Conservation (phyloP, 1,140 invertebrate genomes). For the Drosophila cardini region DNA sequence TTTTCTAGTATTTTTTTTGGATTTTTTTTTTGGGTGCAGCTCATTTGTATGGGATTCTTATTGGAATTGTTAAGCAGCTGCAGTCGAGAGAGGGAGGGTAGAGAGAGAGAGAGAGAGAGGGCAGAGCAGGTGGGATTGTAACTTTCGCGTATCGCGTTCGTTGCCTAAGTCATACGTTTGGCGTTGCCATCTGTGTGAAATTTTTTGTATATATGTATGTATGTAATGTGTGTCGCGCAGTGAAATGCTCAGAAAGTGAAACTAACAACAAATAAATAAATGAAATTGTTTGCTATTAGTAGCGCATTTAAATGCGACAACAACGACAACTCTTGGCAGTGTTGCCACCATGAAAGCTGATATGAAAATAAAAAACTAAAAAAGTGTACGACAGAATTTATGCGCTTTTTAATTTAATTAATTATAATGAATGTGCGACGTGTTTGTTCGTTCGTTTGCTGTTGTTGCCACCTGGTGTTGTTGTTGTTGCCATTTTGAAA, state of each 20-base stretch:
- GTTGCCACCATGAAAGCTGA: conserved; percentile 51
- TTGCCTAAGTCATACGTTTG: conserved; percentile 53
- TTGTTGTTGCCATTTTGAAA: conserved; percentile 46
- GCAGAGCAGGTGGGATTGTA: conserved; percentile 14
- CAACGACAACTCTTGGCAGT: not conserved
- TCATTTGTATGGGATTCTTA: conserved; percentile 45
- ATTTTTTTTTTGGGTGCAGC: conserved; percentile 35
- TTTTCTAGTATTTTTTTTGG: not conserved
- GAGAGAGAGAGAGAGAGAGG: not conserved
- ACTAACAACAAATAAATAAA: conserved; percentile 80
- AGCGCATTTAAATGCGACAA: conserved; percentile 73
- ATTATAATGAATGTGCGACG: conserved; percentile 68
- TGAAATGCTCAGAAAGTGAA: conserved; percentile 80
- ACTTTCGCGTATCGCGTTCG: conserved; percentile 77
- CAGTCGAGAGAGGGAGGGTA: conserved; percentile 3
- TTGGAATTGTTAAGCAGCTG: conserved; percentile 29
- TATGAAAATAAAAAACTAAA: conserved; percentile 19
- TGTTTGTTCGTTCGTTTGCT: conserved; percentile 12
- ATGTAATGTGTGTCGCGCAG: conserved; percentile 75
- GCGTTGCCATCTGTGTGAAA: conserved; percentile 60
- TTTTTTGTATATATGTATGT: no score
- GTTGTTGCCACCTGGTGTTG: conserved; percentile 13
- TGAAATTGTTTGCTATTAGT: conserved; percentile 81
- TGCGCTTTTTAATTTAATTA: conserved; percentile 74
- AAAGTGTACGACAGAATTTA: conserved; percentile 71